Evolutionary conservation across 2,797 vertebrate genomes (phyloP).

Genomic region (Corythornis leucogaster): DNA sequence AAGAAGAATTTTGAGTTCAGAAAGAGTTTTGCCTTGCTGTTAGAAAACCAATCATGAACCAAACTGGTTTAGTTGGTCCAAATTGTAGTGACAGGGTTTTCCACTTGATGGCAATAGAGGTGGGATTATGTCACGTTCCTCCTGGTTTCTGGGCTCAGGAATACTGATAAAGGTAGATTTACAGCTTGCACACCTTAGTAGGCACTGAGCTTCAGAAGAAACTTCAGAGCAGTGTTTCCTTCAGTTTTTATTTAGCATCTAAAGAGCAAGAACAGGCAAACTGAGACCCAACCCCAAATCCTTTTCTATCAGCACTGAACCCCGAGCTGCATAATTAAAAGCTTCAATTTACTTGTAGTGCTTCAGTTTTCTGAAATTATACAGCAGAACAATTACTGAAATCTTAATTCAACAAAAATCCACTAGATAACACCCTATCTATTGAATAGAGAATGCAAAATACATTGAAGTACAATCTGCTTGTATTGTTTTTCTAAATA

Average conservation of each 20-base stretch:
- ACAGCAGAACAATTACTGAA: not conserved
- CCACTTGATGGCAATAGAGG: conserved; percentile 61
- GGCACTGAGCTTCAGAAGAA: not conserved
- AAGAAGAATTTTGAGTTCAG: not conserved
- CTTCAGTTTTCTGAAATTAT: not conserved
- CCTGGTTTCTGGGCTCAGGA: not conserved
- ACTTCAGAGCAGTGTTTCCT: not conserved
- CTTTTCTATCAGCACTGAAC: not conserved
- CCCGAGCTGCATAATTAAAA: not conserved
- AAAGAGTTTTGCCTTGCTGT: not conserved
- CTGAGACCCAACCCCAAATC: not conserved
- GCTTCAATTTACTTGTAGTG: not conserved
- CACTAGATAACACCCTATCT: not conserved
- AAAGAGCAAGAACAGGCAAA: not conserved
- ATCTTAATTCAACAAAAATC: not conserved
- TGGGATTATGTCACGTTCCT: not conserved
- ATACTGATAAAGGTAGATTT: not conserved
- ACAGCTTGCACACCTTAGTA: accelerated
- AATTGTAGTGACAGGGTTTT: conserved; percentile 41
- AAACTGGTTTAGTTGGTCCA: not conserved
- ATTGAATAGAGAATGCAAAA: not conserved
- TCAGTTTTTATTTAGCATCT: not conserved
- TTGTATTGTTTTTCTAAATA: not conserved
- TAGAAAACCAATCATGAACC: not conserved
- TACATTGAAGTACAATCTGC: not conserved